A percentile compares a stretch with the other conserved stretches of the same genome.
Conservation (phyloP, 2,113 vertebrate species). For the Microcebus lehilahytsara region DNA sequence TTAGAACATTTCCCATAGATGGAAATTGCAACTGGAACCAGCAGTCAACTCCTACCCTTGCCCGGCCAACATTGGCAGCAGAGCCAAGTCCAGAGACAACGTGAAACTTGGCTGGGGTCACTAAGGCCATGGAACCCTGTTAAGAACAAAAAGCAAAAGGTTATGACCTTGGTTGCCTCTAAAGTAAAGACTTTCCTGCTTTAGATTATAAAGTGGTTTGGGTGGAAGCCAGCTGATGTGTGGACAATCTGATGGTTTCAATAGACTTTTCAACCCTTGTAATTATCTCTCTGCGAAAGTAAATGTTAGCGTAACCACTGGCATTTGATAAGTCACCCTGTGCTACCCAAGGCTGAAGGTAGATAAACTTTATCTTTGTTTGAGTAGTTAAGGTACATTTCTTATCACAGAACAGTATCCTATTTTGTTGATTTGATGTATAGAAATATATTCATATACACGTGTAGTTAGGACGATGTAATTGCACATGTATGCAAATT, state of each 20-base stretch:
- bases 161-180: slow-evolving; percentile 42
- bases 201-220: slow-evolving; percentile 62
- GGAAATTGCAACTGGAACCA: background rate
- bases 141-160: slow-evolving; percentile 20
- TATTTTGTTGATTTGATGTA: background rate
- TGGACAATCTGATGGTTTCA: slow-evolving; percentile 48
- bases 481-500: background rate
- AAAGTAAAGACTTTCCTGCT: slow-evolving; percentile 53
- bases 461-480: background rate
- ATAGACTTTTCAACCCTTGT: slow-evolving; percentile 48
- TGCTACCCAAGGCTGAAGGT: background rate
- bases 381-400: slow-evolving; percentile 24
- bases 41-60: background rate
- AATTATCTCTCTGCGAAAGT: slow-evolving; percentile 61
- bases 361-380: slow-evolving; percentile 37
- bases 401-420: background rate
- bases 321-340: slow-evolving; percentile 59
- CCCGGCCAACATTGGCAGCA: background rate
- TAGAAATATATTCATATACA: background rate
- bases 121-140: slow-evolving; percentile 1
- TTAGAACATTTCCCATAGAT: background rate
- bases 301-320: slow-evolving; percentile 67
- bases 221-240: slow-evolving; percentile 54
- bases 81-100: background rate
- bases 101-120: background rate